Base-by-base conservation (phyloP, 1,140 invertebrate species). In the Leptonema lineaticorne region DNA sequence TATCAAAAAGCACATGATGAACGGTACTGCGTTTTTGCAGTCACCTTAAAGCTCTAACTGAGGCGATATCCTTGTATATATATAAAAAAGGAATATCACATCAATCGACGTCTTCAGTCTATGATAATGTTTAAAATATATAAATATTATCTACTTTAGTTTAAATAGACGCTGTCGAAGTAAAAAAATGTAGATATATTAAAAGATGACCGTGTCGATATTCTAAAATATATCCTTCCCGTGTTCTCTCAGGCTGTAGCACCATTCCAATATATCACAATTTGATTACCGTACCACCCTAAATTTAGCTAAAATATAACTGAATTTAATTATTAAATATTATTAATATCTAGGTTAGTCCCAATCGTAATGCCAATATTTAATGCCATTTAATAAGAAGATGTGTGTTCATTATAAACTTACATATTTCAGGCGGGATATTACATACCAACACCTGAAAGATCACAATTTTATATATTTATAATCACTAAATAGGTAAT, bases 261-360 rank as follows among this genome's bases (percentile, higher is more conserved):
- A 82, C 81, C 81, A 82, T 82, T 80, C 81, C 81, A 77, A 82
- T 83, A 81, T 83, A 83, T 83, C 81, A 83, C 81, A 83, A 82
- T 83, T 82, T 81, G 77, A 81, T 83, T 83, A 81, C 80, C 80
- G 80, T 83, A 83, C 80, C 81, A 82, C 80, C 81, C 81, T 83
- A 83, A 82, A 77, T 82, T 83, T 83, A 81, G 81, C 81, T 82
- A 82, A 82, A 81, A 78, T 82, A 79, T 81, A 83, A 82, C 81
- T 82, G 81, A 69, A 82, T 79, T 82, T 82, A 81, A 72, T 69
- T 64, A 58, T 69, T 64, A 64, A 66, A n/a, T n/a, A n/a, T n/a
- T 58, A 67, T 81, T 78, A 80, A 78, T 22, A 53, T 79, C 81
- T 83, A 82, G 79, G 81, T 82, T 83, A 83, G 81, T 83, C 81